Evolutionary conservation across 2,888 invertebrate species (phyloP).

Genomic region (Trissoscelio sp.): DNA sequence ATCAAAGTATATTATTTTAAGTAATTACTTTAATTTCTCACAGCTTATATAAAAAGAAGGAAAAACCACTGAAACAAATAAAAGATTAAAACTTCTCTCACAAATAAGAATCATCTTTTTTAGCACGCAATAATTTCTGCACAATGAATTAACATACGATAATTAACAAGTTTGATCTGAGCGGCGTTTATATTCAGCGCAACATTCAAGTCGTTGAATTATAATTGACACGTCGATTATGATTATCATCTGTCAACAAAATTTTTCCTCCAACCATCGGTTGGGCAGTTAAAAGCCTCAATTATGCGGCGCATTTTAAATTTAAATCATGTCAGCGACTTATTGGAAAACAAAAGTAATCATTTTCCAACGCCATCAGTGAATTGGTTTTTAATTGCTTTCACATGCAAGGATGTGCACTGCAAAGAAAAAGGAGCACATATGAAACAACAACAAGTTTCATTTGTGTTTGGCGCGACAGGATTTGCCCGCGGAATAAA

Average conservation of each 20-base stretch:
- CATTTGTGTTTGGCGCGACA: constrained; percentile 4
- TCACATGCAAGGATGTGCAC: too few relatives aligned
- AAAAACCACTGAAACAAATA: not conserved
- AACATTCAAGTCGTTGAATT: constrained; percentile 8
- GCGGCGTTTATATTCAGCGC: constrained; percentile 7
- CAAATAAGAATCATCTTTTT: too few relatives aligned
- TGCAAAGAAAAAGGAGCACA: too few relatives aligned
- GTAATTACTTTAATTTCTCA: too few relatives aligned
- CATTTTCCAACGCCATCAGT: not conserved
- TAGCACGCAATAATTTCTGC: constrained; percentile 37
- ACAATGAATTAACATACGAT: constrained; percentile 39
- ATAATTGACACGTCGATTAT: constrained; percentile 25
- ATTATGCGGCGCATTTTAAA: constrained; percentile 12
- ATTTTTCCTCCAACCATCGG: constrained; percentile 8
- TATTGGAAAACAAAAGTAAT: constrained; percentile 1
- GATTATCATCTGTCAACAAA: constrained; percentile 40
- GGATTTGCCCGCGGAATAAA: constrained; percentile 54
- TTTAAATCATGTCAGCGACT: not conserved
- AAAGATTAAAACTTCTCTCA: too few relatives aligned
- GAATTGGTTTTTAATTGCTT: not conserved
- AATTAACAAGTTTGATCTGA: constrained; percentile 37
- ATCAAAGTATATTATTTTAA: too few relatives aligned
- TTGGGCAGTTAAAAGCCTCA: not conserved
- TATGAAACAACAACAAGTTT: not conserved
- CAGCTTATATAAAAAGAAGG: too few relatives aligned